Conservation (phyloP, 2,888 invertebrate species). For the Cybosia mesomella region DNA sequence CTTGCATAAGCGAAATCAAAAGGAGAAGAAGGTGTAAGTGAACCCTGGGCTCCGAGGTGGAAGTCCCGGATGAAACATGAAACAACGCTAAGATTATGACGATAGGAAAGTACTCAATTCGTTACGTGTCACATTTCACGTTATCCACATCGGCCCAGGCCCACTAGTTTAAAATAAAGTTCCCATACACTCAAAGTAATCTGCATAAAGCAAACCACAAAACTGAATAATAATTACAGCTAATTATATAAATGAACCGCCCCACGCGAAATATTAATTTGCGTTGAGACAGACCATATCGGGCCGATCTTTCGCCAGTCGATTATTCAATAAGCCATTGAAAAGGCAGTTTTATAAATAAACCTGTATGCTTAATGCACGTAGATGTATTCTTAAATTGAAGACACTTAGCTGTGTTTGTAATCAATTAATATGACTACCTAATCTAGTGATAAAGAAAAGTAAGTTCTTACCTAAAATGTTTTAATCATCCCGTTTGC, state of each 20-base stretch:
- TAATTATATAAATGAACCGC: slow-evolving; percentile 77
- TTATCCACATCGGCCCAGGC: too few species aligned
- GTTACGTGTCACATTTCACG: neutral
- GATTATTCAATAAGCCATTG: slow-evolving; percentile 81
- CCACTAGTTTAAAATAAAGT: neutral
- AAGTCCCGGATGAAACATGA: too few species aligned
- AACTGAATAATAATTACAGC: slow-evolving; percentile 61
- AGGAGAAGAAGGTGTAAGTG: too few species aligned
- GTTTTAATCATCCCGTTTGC: too few species aligned
- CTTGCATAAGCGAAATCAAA: too few species aligned
- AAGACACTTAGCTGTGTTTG: neutral
- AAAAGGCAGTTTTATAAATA: slow-evolving; percentile 65
- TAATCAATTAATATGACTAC: neutral
- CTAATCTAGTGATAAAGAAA: too few species aligned
- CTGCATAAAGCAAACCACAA: slow-evolving; percentile 45
- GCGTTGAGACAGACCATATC: slow-evolving; percentile 62
- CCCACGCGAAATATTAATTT: slow-evolving; percentile 76
- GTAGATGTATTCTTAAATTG: slow-evolving; percentile 9
- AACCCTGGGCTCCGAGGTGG: too few species aligned
- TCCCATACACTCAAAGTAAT: neutral
- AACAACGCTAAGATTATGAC: too few species aligned
- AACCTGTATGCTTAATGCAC: slow-evolving; percentile 53
- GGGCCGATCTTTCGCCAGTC: slow-evolving; percentile 61
- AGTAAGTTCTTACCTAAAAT: too few species aligned
- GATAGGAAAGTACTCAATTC: too few species aligned